Evolutionary conservation across 2,888 invertebrate species (phyloP), one percentile per base, ranked within the genome.

Genomic region (Resseliella maxima): DNA sequence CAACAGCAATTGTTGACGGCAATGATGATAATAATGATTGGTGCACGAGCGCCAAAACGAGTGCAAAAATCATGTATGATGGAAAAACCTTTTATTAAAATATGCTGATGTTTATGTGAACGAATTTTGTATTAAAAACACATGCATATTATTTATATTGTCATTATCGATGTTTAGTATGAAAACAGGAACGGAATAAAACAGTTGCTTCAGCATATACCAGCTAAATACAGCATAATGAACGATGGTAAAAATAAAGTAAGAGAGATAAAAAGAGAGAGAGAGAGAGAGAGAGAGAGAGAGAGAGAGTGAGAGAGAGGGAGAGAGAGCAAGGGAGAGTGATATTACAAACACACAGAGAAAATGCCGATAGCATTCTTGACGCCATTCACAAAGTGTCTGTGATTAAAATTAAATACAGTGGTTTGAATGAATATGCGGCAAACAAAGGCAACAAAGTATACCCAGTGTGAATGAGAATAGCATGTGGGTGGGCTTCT

Each of bases 361-460:
- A 18, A 18, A 50, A 50, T 18, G 72, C 72, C 31, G 72, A 72
- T 72, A 72, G 72, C 72, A 72, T 72, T 72, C 72, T 72, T 72
- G 72, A 72, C 72, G 72, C 72, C 72, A 72, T 31, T 12, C 72
- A 31, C 72, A 72, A 72, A 72, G 72, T 72, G 72, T 72, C 72
- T 72, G 72, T 72, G 72, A 72, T 72, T 72, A 72, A 72, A 72
- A 72, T 72, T 72, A 72, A 72, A 72, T 72, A 72, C 72, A 72
- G 72, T 72, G 72, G 72, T 72, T 72, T 72, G 72, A 72, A 72
- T 72, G 72, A 72, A 15, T 3, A 50, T 18, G 59, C 24, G 59
- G 72, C 72, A 31, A 72, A 72, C 31, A 72, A 72, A 31, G n/a
- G 72, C 50, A 59, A 2, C 59, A 12, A 59, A 18, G 2, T 0